Base-by-base conservation (phyloP, 2,888 invertebrate genomes). In the Sialis lutaria region DNA sequence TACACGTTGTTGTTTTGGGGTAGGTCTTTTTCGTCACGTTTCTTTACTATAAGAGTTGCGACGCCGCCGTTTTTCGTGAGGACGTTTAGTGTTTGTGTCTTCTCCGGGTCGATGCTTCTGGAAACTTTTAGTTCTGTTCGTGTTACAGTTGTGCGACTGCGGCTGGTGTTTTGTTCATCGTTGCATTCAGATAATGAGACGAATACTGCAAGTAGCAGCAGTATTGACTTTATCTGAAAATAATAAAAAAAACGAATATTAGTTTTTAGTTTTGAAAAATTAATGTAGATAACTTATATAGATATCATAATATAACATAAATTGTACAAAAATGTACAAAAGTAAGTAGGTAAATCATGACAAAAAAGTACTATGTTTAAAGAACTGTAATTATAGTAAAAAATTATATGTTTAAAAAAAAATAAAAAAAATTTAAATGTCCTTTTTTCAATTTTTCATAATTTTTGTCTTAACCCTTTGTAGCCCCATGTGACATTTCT, bases 111-210 rank as follows among this genome's bases (percentile, higher is more conserved):
- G 10, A 87, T 68, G 59, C 82, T 84, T 50, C 86, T 70, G 2
- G 83, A 78, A 13, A 85, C 83, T 60, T 84, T 82, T 40, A 85
- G 67, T 60, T 83, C 80, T 1, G 85, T 83, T 49, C 84, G 70
- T 22, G 83, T 74, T 40, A 80, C 70, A 47, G 78, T 68, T 5
- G 81, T 76, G 65, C 55, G 55, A 44, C 50, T 67, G 63, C 54
- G 67, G 64, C 54, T 64, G 56, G 65, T 66, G 50, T 64, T 63
- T 46, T 69, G 68, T 51, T 55, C 54, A 37, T 58, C 49, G 12
- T 67, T 64, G n/a, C 61, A 55, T 9, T 41, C 35, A 30, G 63
- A 60, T 9, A 60, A 55, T 50, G 53, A 53, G 40, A 56, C 53
- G 56, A 61, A 62, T 57, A 64, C 57, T 57, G 66, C 62, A 58